Evolutionary conservation across 2,797 vertebrate species (phyloP), one percentile per base, ranked within the genome.

Genomic region (Enteromius trimaculatus): DNA sequence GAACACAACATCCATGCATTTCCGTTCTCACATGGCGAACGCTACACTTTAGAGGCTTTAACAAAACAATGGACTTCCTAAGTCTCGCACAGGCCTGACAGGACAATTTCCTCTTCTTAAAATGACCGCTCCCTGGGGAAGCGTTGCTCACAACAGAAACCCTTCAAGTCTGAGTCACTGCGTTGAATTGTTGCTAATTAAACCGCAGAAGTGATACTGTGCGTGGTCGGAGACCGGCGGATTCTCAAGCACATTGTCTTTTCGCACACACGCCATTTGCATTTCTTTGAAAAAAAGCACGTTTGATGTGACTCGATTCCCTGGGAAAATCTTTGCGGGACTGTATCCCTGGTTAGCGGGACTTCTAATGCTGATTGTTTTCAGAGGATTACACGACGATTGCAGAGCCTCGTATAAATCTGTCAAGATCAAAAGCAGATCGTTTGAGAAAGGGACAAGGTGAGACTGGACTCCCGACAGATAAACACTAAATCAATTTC

Each of bases 221-320:
- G 71, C 47, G 2, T 31, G 60, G 47, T 42, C 37, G 8, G 4
- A 82, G 49, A 75, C 16, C 39, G 1, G 1, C 9, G 0, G 31
- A 60, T 60, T 79, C 75, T 47, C 37, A 17, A 53, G 60, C 53
- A 58, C 44, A 79, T 62, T 74, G 10, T 55, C n/a, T 79, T 77
- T 17, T 49, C 34, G n/a, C 29, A 77, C 23, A 82, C 7, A 47
- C 1, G 3, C 26, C 47, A 83, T 81, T 72, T 78, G 68, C 37
- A 75, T 66, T 78, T 88, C 90, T 91, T 91, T 83, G 88, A 44
- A 86, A 85, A 37, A 85, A 79, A 42, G 14, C 31, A 65, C 39
- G 81, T 88, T 86, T 85, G 68, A 85, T 79, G 68, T 66, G 49
- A 51, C 62, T 66, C 14, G 11, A 75, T 16, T 76, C 65, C 19